Evolutionary conservation across 37 sponge, comb jelly and placozoan genomes (phyloP).

Genomic region (Beroe forskalii): DNA sequence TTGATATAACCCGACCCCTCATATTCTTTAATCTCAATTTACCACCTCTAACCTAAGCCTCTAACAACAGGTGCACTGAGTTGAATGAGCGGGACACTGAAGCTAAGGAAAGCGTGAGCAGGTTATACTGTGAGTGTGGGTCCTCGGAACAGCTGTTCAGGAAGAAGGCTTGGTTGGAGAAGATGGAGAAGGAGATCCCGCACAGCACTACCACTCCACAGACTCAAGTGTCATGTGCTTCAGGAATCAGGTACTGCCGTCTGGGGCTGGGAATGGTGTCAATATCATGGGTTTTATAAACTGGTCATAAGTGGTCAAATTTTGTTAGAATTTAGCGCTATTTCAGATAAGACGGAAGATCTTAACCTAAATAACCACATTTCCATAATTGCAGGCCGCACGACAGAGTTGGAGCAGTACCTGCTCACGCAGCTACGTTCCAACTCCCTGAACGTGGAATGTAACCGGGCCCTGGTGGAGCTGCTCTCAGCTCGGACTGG

Average conservation of each 20-base stretch:
- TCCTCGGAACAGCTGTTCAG: constrained; percentile 16
- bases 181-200: constrained; percentile 54
- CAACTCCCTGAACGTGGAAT: not conserved
- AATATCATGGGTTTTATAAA: too few relatives aligned
- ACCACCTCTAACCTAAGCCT: too few relatives aligned
- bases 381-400: not conserved
- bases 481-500: not conserved
- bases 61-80: constrained; percentile 59
- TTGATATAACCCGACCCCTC: too few relatives aligned
- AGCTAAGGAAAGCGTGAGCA: constrained; percentile 25
- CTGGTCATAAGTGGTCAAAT: too few relatives aligned
- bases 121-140: not conserved
- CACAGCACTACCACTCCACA: not conserved
- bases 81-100: not conserved
- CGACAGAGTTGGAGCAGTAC: constrained; percentile 4
- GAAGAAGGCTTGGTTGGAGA: constrained; percentile 49
- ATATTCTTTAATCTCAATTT: too few relatives aligned
- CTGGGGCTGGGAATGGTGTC: too few relatives aligned
- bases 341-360: too few relatives aligned
- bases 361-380: too few relatives aligned
- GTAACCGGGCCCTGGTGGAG: not conserved
- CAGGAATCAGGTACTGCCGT: constrained; percentile 41
- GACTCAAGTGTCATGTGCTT: constrained; percentile 28
- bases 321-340: too few relatives aligned
- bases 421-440: not conserved